phyloP scores from a whole-genome alignment of 2,797 vertebrate species.

The Rallus crepitans region DNA sequence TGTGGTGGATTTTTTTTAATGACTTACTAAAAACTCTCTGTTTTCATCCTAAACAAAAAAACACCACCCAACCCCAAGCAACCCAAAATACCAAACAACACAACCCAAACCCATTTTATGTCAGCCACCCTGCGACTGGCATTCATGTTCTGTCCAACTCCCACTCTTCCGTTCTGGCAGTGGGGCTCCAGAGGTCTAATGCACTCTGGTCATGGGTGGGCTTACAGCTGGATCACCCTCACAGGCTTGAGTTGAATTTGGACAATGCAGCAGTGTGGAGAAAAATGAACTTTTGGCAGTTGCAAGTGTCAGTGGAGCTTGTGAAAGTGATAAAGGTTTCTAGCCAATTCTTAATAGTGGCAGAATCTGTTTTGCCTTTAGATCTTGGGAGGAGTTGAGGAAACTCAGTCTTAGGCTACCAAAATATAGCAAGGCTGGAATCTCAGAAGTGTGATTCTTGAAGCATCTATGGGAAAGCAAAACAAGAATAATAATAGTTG shows the following conservation, averaged over 20 bases:
- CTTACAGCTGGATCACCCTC: not conserved
- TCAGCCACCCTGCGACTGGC: accelerated
- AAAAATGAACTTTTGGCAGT: not conserved
- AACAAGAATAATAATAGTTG: not conserved
- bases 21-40: not conserved
- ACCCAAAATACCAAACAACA: accelerated
- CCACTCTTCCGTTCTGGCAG: not conserved
- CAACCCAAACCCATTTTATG: not conserved
- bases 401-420: not conserved
- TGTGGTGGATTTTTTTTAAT: not conserved
- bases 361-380: not conserved
- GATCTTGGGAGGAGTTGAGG: not conserved
- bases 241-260: not conserved
- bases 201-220: not conserved
- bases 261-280: not conserved
- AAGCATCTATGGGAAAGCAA: not conserved
- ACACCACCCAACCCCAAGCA: not conserved
- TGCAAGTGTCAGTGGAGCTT: not conserved
- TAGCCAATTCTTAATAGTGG: not conserved
- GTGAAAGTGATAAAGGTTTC: not conserved
- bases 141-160: not conserved
- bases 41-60: not conserved
- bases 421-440: not conserved
- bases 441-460: not conserved
- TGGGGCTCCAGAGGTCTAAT: not conserved